Evolutionary conservation across 64 coral and sea anemone genomes (phyloP), one percentile per base, ranked within the genome.

Genomic region (Dendrophyllia cribrosa): DNA sequence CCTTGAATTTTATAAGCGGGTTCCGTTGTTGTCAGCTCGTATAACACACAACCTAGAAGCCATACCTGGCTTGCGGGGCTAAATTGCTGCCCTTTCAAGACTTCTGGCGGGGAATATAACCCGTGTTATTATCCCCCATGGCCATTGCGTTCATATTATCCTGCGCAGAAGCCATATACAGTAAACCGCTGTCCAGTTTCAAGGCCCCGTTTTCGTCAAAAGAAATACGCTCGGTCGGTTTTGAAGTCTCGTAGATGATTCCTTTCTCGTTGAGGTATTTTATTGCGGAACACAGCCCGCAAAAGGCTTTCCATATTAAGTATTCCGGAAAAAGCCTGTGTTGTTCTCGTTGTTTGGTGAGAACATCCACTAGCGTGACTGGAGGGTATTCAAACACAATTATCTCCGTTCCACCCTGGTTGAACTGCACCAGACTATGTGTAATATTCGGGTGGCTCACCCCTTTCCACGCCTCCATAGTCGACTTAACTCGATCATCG

Each of bases 361-460:
- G 34, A 71, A 97, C 55, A 59, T 97, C 95, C 51, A 44, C 15
- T 7, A 97, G 87, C 34, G 88, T 56, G 50, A 82, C 93, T 13
- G 95, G 92, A 25, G 88, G 83, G 92, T 97, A 97, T 55, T 97
- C 95, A 88, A 94, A 97, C 8, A 97, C 80, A 16, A 97, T 60
- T 47, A 97, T 88, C 47, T 91, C 82, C 3, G 95, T 97, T 25
- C 88, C 88, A n/a, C 87, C 89, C 60, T 97, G 87, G 12, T 26
- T 83, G 47, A 97, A 97, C 7, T 79, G 89, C 47, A 91, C 76
- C 2, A 95, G 45, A 15, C n/a, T 83, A 14, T 66, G 43, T 58
- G 90, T 93, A 47, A 97, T 74, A 60, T 97, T 90, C 11, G 95
- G 95, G 24, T 97, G 95, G 55, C 51, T 89, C 9, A 91, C 72